Conservation (phyloP, 1,140 invertebrate genomes). For the Globodera rostochiensis region DNA sequence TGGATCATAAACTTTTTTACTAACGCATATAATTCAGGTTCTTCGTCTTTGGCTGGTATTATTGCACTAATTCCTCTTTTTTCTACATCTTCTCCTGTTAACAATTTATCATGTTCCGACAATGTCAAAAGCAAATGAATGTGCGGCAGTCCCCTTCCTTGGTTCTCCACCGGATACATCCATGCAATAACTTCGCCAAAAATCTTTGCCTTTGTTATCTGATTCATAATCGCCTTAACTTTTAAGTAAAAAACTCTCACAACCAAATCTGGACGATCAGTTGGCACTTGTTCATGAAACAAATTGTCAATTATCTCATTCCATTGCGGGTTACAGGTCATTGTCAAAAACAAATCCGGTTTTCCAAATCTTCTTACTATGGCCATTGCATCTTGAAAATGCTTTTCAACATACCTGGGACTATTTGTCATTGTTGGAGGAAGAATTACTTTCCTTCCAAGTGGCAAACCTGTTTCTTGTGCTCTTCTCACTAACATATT, state of each 20-base stretch:
- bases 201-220: not conserved
- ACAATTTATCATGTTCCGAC: not conserved
- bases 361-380: constrained; percentile 1
- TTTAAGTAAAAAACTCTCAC: constrained; percentile 17
- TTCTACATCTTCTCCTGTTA: not conserved
- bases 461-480: constrained; percentile 15
- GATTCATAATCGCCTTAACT: constrained; percentile 14
- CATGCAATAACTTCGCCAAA: constrained; percentile 4
- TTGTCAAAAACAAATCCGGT: not conserved
- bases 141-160: constrained; percentile 1
- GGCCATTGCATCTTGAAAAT: constrained; percentile 17
- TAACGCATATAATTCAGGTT: not conserved
- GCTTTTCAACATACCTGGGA: not conserved
- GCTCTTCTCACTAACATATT: not conserved
- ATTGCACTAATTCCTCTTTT: not conserved
- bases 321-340: too few relatives aligned
- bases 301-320: too few relatives aligned
- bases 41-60: not conserved
- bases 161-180: not conserved
- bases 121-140: constrained; percentile 7
- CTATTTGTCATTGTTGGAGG: too few relatives aligned
- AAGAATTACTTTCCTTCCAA: constrained; percentile 4
- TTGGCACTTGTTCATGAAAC: not conserved
- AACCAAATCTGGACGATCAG: constrained; percentile 17
- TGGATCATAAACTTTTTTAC: not conserved